Conservation (phyloP, 2,797 vertebrate species). For the Discoglossus pictus region DNA sequence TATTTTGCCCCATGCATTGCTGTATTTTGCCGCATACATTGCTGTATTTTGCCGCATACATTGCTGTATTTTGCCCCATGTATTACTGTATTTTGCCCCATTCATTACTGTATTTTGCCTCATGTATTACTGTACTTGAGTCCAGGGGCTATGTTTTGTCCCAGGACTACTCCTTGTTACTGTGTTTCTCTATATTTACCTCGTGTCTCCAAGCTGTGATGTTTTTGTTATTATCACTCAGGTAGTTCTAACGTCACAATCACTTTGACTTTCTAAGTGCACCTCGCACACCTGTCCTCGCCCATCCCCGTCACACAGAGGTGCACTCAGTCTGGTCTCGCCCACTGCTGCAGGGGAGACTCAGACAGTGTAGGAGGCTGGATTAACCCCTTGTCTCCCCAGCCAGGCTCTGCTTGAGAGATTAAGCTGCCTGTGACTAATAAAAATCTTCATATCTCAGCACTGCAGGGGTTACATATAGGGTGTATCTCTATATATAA, state of each 20-base stretch:
- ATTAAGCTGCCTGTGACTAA: neutral
- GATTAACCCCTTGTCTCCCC: conserved; percentile 5
- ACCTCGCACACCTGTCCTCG: conserved; percentile 17
- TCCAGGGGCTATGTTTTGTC: too few species aligned
- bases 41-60: too few species aligned
- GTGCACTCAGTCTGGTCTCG: conserved; percentile 6
- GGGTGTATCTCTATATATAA: conserved; percentile 34
- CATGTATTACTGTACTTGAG: too few species aligned
- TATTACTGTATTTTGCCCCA: too few species aligned
- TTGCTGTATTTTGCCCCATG: too few species aligned
- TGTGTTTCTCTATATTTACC: conserved; percentile 1
- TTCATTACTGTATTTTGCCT: too few species aligned
- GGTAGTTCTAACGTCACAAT: conserved; percentile 8
- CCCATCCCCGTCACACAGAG: conserved; percentile 13
- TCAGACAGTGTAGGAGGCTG: conserved; percentile 31
- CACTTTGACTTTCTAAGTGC: neutral
- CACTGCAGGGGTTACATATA: conserved; percentile 25
- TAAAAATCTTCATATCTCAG: too few species aligned
- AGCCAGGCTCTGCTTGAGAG: neutral
- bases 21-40: too few species aligned
- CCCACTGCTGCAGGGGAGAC: conserved; percentile 17
- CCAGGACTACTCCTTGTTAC: too few species aligned
- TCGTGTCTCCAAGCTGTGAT: conserved; percentile 12
- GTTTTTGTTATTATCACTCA: neutral
- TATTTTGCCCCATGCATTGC: too few species aligned